These are phyloP conservation scores for Phortica okadai DNA, from an alignment of 2,888 invertebrate genomes.

Conservation along the genomic window DNA sequence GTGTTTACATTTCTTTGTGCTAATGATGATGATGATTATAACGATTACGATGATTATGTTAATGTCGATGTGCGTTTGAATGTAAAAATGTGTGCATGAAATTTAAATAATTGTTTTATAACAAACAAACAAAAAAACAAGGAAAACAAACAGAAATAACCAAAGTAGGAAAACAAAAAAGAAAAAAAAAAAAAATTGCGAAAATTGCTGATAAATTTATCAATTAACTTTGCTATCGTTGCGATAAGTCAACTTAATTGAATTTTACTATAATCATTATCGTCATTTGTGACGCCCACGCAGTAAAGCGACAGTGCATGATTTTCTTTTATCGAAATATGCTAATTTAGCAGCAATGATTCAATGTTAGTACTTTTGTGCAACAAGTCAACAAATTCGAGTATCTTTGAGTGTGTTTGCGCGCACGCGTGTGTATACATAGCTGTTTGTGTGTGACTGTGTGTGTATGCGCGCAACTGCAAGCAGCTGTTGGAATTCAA, in stretches of 20 bases:
- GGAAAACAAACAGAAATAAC: not conserved
- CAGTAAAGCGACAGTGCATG: not conserved
- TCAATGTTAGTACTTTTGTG: not conserved
- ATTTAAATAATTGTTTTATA: conserved; percentile 11
- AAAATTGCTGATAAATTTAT: conserved; percentile 59
- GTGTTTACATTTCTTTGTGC: conserved; percentile 31
- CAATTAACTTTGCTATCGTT: conserved; percentile 53
- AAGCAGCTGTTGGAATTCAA: conserved; percentile 7
- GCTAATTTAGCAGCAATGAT: not conserved
- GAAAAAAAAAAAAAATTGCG: conserved; percentile 37
- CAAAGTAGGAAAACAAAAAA: conserved; percentile 24
- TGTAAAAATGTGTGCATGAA: not conserved
- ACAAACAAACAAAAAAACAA: not conserved
- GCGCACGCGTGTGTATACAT: not conserved
- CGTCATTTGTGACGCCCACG: conserved; percentile 27
- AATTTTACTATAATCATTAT: conserved; percentile 20
- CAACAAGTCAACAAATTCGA: not conserved
- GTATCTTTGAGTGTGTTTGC: not conserved
- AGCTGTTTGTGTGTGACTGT: not conserved
- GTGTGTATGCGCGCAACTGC: not conserved
- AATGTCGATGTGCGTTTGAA: not conserved
- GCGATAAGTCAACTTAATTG: conserved; percentile 23
- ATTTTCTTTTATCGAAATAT: too few species aligned
- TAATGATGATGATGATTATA: too few species aligned
- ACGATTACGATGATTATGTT: not conserved